Base-by-base conservation (phyloP, 2,113 vertebrate species). In the Sinocyclocheilus maitianheensis region DNA sequence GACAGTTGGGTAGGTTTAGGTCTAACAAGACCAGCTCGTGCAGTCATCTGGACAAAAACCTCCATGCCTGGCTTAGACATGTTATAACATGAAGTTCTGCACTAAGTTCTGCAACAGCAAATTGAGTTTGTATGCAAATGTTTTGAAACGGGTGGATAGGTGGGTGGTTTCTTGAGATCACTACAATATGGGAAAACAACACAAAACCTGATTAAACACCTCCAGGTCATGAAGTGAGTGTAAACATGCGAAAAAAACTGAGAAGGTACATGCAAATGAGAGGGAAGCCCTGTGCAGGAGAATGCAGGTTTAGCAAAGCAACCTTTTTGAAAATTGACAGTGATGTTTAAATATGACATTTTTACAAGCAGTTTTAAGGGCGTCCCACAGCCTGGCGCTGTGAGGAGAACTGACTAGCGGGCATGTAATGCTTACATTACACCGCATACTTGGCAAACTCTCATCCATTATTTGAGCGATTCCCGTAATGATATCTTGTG, bases 391-490 rank as follows among this genome's bases (percentile, higher is more conserved):
- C 77, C 83, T 80, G 65, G 22, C 13, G 22, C 75, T 34, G 87
- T 85, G 40, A 84, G 58, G 69, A 69, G 46, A 88, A 34, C 78
- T 77, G 78, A 85, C 71, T 72, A 37, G n/a, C 4, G 67, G 34
- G 83, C 46, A 43, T 81, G 67, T 55, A 85, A 26, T 71, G 65
- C 74, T 63, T 83, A 83, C 80, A 83, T 53, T 83, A 82, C 46
- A 60, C 40, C 6, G 53, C 75, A 83, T 14, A 53, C 67, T 72
- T 88, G 75, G 40, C 55, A 62, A 87, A 83, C 71, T 76, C 62
- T 40, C 72, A 72, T 20, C 43, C 82, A 82, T 85, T 87, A 87
- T 86, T 86, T 77, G 62, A 83, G 40, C 77, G 12, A 87, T 87
- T 84, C 84, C 62, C 51, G 34, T 69, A 82, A 71, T 72, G 40